Evolutionary conservation across 2,888 invertebrate genomes (phyloP).

Genomic region (Sinelater perroti): DNA sequence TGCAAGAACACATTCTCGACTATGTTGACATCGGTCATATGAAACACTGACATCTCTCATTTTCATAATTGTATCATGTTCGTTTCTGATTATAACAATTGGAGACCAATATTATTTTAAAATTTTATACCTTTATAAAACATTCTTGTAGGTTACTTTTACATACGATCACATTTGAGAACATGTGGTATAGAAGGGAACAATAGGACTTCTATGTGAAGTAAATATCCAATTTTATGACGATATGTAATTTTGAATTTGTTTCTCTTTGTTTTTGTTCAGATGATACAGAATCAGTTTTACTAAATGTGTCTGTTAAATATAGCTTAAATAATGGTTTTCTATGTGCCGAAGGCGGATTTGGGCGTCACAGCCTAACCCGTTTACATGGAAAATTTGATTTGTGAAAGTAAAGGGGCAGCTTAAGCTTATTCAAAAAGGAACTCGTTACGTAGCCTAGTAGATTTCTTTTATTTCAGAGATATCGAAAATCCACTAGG

Average conservation of each 20-base stretch:
- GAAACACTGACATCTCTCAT: constrained; percentile 31
- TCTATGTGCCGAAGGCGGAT: not conserved
- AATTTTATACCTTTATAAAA: constrained; percentile 26
- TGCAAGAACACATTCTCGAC: constrained; percentile 52
- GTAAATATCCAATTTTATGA: too few relatives aligned
- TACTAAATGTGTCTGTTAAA: constrained; percentile 48
- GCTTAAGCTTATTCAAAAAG: constrained; percentile 54
- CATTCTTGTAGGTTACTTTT: constrained; percentile 21
- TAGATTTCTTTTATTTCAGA: constrained; percentile 39
- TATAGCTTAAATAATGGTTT: constrained; percentile 32
- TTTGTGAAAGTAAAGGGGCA: constrained; percentile 59
- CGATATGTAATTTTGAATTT: too few relatives aligned
- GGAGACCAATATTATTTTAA: constrained; percentile 38
- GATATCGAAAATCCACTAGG: constrained; percentile 33
- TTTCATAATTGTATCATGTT: too few relatives aligned
- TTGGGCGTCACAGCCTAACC: constrained; percentile 17
- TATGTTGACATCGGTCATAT: constrained; percentile 46
- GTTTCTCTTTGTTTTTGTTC: too few relatives aligned
- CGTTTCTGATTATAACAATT: too few relatives aligned
- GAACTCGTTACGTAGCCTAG: constrained; percentile 36
- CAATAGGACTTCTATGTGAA: too few relatives aligned
- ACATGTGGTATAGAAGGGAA: too few relatives aligned
- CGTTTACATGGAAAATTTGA: constrained; percentile 28
- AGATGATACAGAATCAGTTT: too few relatives aligned
- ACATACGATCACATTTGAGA: too few relatives aligned